Evolutionary conservation across 2,888 invertebrate genomes (phyloP).

Genomic region (Dicyrtoma fusca): DNA sequence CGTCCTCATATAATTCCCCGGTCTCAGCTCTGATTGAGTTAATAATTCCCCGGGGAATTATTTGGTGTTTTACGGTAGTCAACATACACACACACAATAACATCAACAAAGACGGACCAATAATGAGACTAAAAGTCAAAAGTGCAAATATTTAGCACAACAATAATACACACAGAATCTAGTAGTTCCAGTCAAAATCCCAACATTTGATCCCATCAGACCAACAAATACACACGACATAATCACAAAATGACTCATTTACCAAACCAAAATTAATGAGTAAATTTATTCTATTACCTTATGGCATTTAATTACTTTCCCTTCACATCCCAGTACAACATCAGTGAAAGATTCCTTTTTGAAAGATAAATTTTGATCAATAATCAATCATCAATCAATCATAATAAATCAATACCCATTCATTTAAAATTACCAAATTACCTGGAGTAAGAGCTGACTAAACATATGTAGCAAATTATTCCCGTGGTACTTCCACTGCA

Average conservation of each 20-base stretch:
- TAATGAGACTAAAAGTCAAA: not conserved
- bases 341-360: constrained; percentile 86
- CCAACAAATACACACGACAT: too few species aligned
- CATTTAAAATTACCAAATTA: constrained; percentile 37
- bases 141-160: too few species aligned
- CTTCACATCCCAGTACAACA: constrained; percentile 86
- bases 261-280: not conserved
- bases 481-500: constrained; percentile 57
- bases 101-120: not conserved
- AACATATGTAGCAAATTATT: constrained; percentile 70
- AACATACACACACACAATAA: constrained; percentile 24
- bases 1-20: too few species aligned
- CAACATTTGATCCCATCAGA: too few species aligned
- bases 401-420: constrained; percentile 65
- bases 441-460: constrained; percentile 38
- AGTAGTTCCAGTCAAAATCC: not conserved
- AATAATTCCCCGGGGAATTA: too few species aligned
- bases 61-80: too few species aligned
- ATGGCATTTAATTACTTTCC: constrained; percentile 75
- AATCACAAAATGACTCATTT: constrained; percentile 6
- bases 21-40: too few species aligned
- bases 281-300: constrained; percentile 60
- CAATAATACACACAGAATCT: not conserved
- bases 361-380: too few species aligned
- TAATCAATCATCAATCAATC: too few species aligned